Conservation (phyloP, 2,888 invertebrate genomes). For the Nephrotoma appendiculata region DNA sequence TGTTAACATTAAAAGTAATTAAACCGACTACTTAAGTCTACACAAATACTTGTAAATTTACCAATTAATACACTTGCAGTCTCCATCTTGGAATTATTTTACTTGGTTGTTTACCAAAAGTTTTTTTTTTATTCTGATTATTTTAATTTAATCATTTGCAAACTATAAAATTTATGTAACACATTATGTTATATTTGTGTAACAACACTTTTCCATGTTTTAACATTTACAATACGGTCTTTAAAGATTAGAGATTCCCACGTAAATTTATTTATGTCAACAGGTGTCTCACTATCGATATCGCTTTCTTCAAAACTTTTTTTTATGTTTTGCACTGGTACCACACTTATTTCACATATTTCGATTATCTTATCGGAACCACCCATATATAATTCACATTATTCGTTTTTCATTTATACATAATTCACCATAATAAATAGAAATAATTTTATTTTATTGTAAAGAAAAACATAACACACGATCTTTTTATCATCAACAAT, state of each 20-base stretch:
- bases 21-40: background rate
- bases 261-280: background rate
- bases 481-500: background rate
- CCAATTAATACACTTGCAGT: background rate
- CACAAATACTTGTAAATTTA: background rate
- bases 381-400: background rate
- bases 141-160: background rate
- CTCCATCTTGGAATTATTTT: background rate
- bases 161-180: background rate
- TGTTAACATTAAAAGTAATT: background rate
- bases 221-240: background rate
- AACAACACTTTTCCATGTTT: background rate
- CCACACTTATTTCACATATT: background rate
- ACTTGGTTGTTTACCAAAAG: background rate
- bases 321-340: background rate
- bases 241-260: background rate
- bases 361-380: background rate
- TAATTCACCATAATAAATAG: background rate
- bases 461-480: background rate
- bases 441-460: background rate
- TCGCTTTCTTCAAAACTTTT: background rate
- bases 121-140: background rate
- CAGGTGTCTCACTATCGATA: background rate
- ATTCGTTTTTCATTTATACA: background rate
- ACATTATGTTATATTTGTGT: background rate